These are phyloP conservation scores for Drosophila funebris DNA, from an alignment of 1,140 invertebrate species.

Conservation along the genomic window DNA sequence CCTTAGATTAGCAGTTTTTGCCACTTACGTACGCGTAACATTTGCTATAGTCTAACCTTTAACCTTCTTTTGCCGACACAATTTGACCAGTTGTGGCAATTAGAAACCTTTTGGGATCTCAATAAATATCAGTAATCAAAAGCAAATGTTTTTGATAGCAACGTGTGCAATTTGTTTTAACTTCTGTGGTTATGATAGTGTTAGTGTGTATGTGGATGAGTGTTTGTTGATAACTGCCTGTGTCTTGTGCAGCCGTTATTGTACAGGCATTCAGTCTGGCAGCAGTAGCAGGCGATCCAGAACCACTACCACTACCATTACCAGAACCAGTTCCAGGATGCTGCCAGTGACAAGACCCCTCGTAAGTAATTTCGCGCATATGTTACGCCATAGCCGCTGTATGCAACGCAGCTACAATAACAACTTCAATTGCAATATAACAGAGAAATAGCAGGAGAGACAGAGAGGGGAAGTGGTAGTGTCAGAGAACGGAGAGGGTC, in stretches of 20 bases:
- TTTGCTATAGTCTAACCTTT: too few species aligned
- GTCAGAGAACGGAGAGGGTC: neutral
- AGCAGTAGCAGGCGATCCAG: slow-evolving; percentile 12
- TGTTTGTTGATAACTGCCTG: slow-evolving; percentile 61
- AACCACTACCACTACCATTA: slow-evolving; percentile 13
- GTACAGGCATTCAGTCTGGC: slow-evolving; percentile 46
- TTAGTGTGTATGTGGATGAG: slow-evolving; percentile 10
- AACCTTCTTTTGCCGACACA: too few species aligned
- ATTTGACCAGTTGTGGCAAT: slow-evolving; percentile 28
- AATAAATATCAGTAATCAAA: slow-evolving; percentile 39
- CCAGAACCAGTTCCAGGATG: slow-evolving; percentile 42
- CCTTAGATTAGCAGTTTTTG: too few species aligned
- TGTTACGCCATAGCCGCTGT: slow-evolving; percentile 50
- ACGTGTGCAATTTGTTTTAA: slow-evolving; percentile 62
- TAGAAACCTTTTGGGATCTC: slow-evolving; percentile 28
- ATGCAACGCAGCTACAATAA: slow-evolving; percentile 8
- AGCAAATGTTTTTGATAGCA: slow-evolving; percentile 41
- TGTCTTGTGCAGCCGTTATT: slow-evolving; percentile 65
- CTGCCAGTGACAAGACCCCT: slow-evolving; percentile 60
- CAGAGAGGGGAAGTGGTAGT: neutral
- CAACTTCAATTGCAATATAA: slow-evolving; percentile 34
- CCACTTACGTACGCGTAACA: too few species aligned
- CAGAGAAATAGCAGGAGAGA: neutral
- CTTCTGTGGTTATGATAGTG: slow-evolving; percentile 21
- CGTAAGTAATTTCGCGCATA: slow-evolving; percentile 80